phyloP scores from a whole-genome alignment of 2,113 vertebrate species.

The Diadophis punctatus region DNA sequence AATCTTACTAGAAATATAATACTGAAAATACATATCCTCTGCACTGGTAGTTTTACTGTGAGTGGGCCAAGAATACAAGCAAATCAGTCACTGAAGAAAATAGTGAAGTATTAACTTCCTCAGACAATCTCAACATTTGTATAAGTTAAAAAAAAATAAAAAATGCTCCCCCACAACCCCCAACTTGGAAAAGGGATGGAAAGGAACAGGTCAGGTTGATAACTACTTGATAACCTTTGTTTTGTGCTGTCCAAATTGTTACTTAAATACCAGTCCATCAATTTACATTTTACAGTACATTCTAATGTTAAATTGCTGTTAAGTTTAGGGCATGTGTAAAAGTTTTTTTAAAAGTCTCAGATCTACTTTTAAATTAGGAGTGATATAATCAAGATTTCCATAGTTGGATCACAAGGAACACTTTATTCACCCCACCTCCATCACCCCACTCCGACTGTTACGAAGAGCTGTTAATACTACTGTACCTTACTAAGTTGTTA shows the following conservation, averaged over 20 bases:
- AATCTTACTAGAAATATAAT: background rate
- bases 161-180: background rate
- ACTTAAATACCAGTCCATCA: background rate
- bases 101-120: background rate
- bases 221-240: background rate
- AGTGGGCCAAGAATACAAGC: background rate
- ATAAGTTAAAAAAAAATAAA: background rate
- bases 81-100: background rate
- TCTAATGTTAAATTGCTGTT: no score
- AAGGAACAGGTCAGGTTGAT: background rate
- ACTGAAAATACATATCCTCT: background rate
- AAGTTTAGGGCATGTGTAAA: background rate
- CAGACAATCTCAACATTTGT: background rate
- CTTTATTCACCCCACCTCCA: no score
- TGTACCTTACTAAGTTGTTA: conserved; percentile 88
- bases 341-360: background rate
- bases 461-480: background rate
- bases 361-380: background rate
- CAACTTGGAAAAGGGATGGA: background rate
- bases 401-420: background rate
- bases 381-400: background rate
- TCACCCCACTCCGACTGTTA: background rate
- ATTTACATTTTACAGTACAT: background rate
- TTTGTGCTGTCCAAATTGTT: background rate
- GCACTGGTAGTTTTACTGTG: background rate